Percentiles rank a stretch among this genome's conserved stretches.
Evolutionary conservation across 2,113 vertebrate genomes (phyloP).

Genomic region (Caranx ignobilis): DNA sequence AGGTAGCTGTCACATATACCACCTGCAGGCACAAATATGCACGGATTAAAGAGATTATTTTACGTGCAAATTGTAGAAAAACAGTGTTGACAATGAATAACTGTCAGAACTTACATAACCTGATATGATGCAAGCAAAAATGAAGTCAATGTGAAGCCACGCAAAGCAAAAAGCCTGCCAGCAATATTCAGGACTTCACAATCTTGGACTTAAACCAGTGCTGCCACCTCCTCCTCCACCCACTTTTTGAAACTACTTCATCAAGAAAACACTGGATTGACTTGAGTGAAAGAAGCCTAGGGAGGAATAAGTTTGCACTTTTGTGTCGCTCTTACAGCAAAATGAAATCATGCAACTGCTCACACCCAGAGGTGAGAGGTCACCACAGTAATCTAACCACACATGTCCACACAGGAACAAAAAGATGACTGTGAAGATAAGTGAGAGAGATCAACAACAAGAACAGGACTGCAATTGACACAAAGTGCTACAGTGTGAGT

Average conservation of each 20-base stretch:
- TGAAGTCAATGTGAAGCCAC: not conserved
- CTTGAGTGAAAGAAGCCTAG: not conserved
- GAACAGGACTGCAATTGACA: not conserved
- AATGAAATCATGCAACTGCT: not conserved
- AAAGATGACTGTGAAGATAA: not conserved
- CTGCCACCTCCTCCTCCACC: not conserved
- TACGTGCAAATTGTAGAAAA: conserved; percentile 1
- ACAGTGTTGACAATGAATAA: not conserved
- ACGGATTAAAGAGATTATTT: conserved; percentile 12
- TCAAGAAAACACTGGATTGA: not conserved
- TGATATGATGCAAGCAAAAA: not conserved
- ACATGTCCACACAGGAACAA: not conserved
- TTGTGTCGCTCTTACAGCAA: not conserved
- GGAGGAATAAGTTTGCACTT: not conserved
- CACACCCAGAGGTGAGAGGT: not conserved
- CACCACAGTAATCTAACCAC: not conserved
- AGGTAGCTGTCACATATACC: conserved; percentile 97
- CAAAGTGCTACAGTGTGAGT: not conserved
- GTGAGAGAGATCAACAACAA: not conserved
- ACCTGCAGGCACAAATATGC: conserved; percentile 83
- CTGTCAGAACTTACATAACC: conserved; percentile 13
- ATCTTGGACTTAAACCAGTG: not conserved
- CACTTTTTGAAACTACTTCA: not conserved
- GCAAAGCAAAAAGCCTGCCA: conserved; percentile 1
- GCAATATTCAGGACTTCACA: conserved; percentile 5